phyloP scores from a whole-genome alignment of 2,113 vertebrate genomes.

The Aptenodytes patagonicus region DNA sequence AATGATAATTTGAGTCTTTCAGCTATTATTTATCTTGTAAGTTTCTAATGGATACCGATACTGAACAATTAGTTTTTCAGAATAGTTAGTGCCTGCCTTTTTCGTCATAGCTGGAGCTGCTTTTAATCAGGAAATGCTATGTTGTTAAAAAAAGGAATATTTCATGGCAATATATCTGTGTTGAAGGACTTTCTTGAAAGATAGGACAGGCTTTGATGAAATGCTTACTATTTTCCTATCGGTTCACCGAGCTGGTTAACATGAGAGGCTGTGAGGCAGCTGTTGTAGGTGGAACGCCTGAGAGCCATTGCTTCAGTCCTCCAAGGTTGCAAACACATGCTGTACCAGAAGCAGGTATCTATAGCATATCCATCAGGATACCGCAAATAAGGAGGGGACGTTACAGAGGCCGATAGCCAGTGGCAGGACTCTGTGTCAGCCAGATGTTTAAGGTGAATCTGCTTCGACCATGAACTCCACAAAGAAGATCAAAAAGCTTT shows the following conservation, averaged over 20 bases:
- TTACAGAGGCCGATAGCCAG: neutral
- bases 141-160: neutral
- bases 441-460: neutral
- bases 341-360: neutral
- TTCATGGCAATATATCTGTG: neutral
- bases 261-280: neutral
- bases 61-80: neutral
- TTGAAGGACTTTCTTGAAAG: neutral
- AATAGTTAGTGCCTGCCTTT: neutral
- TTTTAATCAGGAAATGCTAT: neutral
- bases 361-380: neutral
- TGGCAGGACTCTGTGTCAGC: neutral
- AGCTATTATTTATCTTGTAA: neutral
- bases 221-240: neutral
- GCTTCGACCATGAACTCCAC: fast-evolving
- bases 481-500: neutral
- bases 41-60: neutral
- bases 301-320: neutral
- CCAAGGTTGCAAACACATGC: neutral
- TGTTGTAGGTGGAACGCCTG: neutral
- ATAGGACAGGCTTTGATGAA: neutral
- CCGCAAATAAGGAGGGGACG: neutral
- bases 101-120: neutral
- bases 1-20: neutral
- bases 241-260: neutral